Percentiles rank a stretch among this genome's conserved stretches.
phyloP scores from a whole-genome alignment of 2,113 vertebrate species.

The Calidris pygmaea region DNA sequence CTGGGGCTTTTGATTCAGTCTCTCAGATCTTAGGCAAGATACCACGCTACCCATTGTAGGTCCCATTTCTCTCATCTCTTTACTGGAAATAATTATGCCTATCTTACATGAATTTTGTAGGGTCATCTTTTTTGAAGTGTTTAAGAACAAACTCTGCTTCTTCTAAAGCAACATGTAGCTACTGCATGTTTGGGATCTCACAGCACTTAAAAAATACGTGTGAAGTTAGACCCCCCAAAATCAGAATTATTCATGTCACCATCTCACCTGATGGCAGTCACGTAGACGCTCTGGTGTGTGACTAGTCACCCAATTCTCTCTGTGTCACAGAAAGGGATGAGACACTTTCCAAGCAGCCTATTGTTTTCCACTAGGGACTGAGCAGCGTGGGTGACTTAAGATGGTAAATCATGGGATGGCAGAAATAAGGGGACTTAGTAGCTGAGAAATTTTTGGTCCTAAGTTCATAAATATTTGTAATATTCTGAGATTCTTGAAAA shows the following conservation, averaged over 20 bases:
- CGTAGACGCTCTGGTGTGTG: neutral
- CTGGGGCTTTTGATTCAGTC: neutral
- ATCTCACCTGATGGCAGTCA: neutral
- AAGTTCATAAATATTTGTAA: neutral
- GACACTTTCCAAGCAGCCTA: neutral
- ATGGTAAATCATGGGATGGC: neutral
- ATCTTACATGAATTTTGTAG: neutral
- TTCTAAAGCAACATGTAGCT: neutral
- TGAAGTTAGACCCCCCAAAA: neutral
- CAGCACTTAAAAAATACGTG: neutral
- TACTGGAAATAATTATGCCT: neutral
- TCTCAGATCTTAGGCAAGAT: neutral
- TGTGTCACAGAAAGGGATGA: neutral
- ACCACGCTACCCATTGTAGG: neutral
- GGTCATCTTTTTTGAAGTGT: neutral
- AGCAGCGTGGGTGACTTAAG: neutral
- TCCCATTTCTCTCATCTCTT: neutral
- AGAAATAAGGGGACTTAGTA: neutral
- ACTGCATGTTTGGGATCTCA: neutral
- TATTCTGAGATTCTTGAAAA: neutral
- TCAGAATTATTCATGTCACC: neutral
- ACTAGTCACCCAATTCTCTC: neutral
- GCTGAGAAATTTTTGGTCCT: neutral
- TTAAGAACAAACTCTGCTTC: neutral
- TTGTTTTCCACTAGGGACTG: neutral